These are phyloP conservation scores for Chloroceryle inda DNA, from an alignment of 2,797 vertebrate genomes.

Conservation along the genomic window DNA sequence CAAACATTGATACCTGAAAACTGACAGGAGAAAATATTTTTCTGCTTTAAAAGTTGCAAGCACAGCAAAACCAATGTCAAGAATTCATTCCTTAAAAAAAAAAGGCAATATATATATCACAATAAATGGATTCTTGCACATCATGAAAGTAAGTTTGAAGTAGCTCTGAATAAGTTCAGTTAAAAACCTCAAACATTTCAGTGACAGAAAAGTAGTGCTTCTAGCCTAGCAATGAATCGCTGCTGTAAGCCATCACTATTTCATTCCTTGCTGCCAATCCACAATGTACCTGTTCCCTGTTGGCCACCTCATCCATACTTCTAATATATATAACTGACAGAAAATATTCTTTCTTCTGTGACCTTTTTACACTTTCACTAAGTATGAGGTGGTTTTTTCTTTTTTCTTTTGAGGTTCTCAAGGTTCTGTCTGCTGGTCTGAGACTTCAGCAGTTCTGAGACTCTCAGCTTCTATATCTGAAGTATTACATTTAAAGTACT, in stretches of 20 bases:
- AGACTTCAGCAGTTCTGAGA: not conserved
- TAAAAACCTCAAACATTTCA: not conserved
- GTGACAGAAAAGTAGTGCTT: not conserved
- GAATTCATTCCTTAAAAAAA: not conserved
- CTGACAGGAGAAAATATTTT: not conserved
- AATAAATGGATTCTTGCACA: accelerated
- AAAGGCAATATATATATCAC: not conserved
- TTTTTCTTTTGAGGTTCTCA: not conserved
- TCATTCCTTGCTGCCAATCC: not conserved
- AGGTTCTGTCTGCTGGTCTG: not conserved
- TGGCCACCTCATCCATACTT: not conserved
- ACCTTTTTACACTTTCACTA: not conserved
- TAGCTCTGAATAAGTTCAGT: not conserved
- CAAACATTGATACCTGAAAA: not conserved
- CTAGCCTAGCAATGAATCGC: not conserved
- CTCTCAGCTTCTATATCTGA: not conserved
- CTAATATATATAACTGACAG: not conserved
- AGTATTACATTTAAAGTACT: not conserved
- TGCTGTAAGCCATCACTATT: not conserved
- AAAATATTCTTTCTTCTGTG: not conserved
- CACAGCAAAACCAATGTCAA: not conserved
- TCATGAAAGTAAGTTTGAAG: not conserved
- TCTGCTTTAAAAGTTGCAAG: not conserved
- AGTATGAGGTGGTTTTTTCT: not conserved
- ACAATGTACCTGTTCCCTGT: not conserved